These are phyloP conservation scores for Anaspis maculata DNA, from an alignment of 2,888 invertebrate genomes.

Conservation along the genomic window DNA sequence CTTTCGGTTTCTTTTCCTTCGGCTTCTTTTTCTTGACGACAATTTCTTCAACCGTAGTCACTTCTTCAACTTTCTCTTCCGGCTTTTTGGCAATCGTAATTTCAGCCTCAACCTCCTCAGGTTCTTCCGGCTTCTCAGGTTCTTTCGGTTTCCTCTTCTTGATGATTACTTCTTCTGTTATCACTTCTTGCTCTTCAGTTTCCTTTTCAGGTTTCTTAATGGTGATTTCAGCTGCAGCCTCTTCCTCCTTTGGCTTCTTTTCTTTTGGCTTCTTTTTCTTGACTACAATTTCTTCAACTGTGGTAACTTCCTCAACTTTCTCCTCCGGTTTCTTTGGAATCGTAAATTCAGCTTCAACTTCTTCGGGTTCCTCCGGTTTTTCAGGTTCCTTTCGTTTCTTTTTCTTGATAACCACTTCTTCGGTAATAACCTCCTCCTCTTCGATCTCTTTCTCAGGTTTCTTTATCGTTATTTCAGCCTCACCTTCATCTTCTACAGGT, in stretches of 20 bases:
- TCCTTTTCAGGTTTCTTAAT: constrained; percentile 42
- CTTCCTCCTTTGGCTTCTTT: constrained; percentile 28
- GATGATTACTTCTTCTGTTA: constrained; percentile 32
- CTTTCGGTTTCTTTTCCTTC: constrained; percentile 1
- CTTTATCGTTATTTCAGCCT: constrained; percentile 4
- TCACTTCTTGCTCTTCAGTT: constrained; percentile 13
- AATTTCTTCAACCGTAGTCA: constrained; percentile 12
- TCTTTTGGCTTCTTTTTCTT: constrained; percentile 19
- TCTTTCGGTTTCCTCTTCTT: constrained; percentile 20
- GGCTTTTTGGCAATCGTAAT: constrained; percentile 5
- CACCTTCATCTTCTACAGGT: constrained; percentile 4
- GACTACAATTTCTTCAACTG: constrained; percentile 11
- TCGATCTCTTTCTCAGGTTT: constrained; percentile 10
- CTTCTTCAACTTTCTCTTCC: constrained; percentile 11
- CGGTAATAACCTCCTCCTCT: constrained; percentile 34
- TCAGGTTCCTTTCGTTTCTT: constrained; percentile 27
- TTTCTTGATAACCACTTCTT: constrained; percentile 45
- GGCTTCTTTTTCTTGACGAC: constrained; percentile 20
- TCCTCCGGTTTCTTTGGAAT: constrained; percentile 43
- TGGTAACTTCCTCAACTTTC: constrained; percentile 17
- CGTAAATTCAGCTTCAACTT: constrained; percentile 47
- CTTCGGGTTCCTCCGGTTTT: constrained; percentile 33
- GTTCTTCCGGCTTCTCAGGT: constrained; percentile 17
- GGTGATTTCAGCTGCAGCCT: constrained; percentile 47
- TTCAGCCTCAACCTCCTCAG: constrained; percentile 10